Evolutionary conservation across 1,140 invertebrate genomes (phyloP), one percentile per base, ranked within the genome.

Genomic region (Drosophila neocordata): DNA sequence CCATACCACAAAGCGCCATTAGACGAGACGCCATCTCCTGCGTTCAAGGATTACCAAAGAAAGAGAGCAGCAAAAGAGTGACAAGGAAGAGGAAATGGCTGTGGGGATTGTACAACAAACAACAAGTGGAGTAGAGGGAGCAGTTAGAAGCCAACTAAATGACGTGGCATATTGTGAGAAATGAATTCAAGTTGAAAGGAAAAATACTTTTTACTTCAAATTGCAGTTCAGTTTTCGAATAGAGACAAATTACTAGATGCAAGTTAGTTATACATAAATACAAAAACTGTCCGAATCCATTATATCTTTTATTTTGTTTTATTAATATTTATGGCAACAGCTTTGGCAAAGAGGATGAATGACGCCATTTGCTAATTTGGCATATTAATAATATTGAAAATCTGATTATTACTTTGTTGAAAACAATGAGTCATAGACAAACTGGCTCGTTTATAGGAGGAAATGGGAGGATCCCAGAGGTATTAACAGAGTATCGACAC

Each of bases 1-100:
- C 78, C 82, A 13, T 20, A 53, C 78, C 77, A 85, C 80, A 83
- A 84, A 85, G 78, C 65, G 53, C 69, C 78, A 77, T 78, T 77
- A 85, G 80, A 59, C 66, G 81, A 57, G 61, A 58, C 73, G 57
- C 24, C 56, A 18, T 22, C 64, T 44, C 37, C 27, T 41, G 60
- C 44, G 65, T 56, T 73, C 77, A 81, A 84, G 81, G 82, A 87
- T 85, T 81, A 79, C 70, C 74, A 77, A 59, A 64, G 22, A 24
- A 24, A 18, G 12, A 59, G 38, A 59, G 48, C n/a, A 60, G 58
- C 18, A 9, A 31, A 6, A 31, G 1, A 31, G 18, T 27, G 41
- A 9, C 24, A 6, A 8, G 15, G n/a, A 22, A 18, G 15, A 57
- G 22, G 31, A 37, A 8, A 18, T 74, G 15, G 53, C 20, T 53